Conservation (phyloP, 2,113 vertebrate genomes). For the Tupaia tana region DNA sequence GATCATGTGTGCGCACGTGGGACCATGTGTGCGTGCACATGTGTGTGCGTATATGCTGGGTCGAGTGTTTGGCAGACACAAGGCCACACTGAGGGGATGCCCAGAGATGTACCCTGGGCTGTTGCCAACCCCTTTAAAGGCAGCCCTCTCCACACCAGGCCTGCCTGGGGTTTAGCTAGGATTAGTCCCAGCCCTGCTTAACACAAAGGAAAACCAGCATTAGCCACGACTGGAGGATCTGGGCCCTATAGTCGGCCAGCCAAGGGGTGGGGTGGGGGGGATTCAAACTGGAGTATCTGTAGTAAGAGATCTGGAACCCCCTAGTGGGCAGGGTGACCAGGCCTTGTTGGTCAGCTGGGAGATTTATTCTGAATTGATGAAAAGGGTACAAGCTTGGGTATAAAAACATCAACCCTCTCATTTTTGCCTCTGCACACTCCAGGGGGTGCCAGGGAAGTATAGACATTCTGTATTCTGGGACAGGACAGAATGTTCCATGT, state of each 20-base stretch:
- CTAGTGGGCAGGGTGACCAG: neutral
- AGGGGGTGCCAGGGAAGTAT: neutral
- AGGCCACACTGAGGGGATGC: neutral
- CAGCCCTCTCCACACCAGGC: neutral
- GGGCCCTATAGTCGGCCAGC: neutral
- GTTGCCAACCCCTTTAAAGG: constrained; percentile 49
- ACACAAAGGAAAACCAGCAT: constrained; percentile 11
- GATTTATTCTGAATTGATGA: neutral
- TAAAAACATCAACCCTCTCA: neutral
- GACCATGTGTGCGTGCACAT: neutral
- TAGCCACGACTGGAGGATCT: neutral
- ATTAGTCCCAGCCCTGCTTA: constrained; percentile 21
- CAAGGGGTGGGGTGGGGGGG: neutral
- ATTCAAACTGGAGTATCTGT: neutral
- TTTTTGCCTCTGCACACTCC: neutral
- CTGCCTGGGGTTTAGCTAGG: constrained; percentile 18
- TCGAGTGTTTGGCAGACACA: constrained; percentile 63
- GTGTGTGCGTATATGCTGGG: neutral
- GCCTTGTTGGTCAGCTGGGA: neutral
- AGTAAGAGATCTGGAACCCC: neutral
- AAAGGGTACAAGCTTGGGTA: neutral
- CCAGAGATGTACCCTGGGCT: constrained; percentile 48
- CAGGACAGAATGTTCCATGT: neutral
- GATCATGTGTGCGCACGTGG: neutral
- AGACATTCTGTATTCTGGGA: neutral